These are phyloP conservation scores for Chloroceryle aenea DNA, from an alignment of 2,113 vertebrate genomes.

Conservation along the genomic window DNA sequence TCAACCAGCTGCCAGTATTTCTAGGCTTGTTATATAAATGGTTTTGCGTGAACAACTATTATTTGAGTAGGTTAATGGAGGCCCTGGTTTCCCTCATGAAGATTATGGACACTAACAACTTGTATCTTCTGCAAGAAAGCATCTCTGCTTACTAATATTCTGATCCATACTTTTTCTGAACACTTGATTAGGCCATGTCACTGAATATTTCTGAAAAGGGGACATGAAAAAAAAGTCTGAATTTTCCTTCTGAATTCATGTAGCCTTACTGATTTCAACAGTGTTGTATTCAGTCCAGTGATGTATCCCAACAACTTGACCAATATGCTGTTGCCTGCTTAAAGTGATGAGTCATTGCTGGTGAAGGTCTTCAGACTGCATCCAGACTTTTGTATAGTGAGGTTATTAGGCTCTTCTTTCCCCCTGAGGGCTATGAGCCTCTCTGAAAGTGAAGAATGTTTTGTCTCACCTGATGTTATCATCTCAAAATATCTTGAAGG, in stretches of 20 bases:
- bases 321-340: neutral
- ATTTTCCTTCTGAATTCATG: neutral
- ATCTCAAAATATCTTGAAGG: conserved; percentile 11
- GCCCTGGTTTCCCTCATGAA: neutral
- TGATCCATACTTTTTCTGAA: neutral
- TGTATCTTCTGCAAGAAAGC: neutral
- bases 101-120: neutral
- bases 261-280: neutral
- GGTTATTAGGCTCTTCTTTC: neutral
- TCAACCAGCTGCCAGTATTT: neutral
- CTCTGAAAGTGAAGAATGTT: conserved; percentile 5
- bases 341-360: neutral
- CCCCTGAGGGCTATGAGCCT: neutral
- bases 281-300: neutral
- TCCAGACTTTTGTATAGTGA: neutral
- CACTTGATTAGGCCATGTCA: neutral
- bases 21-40: neutral
- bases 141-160: neutral
- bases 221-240: neutral
- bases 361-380: neutral
- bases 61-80: neutral
- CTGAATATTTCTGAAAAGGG: neutral
- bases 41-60: neutral
- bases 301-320: neutral
- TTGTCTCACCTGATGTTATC: neutral